phyloP scores from a whole-genome alignment of 1,140 invertebrate genomes.

The Brachionus sp. region DNA sequence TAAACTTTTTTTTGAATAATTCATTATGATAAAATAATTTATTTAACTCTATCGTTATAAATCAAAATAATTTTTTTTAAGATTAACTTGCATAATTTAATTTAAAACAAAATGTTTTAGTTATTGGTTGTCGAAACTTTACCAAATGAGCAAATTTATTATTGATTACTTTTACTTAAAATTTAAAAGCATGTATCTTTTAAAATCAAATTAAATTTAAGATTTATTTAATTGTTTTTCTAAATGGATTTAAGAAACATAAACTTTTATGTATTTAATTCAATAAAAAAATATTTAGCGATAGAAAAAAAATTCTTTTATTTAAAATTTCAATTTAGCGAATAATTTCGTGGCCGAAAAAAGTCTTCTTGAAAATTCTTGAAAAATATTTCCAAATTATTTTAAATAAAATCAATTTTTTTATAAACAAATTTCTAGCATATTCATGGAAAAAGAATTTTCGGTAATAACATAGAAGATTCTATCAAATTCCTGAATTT shows the following conservation, averaged over 20 bases:
- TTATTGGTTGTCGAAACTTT: too few species aligned
- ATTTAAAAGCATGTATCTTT: too few species aligned
- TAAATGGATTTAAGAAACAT: too few species aligned
- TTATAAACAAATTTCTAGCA: not conserved
- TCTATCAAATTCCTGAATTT: not conserved
- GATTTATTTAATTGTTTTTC: too few species aligned
- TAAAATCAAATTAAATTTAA: too few species aligned
- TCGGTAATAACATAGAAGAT: not conserved
- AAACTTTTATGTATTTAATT: too few species aligned
- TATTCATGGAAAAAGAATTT: not conserved
- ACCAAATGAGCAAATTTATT: too few species aligned
- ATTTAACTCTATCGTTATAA: not conserved
- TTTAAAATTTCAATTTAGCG: too few species aligned
- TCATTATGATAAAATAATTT: not conserved
- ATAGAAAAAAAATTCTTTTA: too few species aligned
- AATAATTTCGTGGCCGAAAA: too few species aligned
- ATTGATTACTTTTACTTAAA: not conserved
- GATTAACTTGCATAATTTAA: not conserved
- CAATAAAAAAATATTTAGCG: too few species aligned
- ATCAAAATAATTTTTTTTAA: not conserved
- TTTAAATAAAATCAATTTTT: not conserved
- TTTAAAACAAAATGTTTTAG: not conserved
- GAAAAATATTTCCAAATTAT: not conserved
- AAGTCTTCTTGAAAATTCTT: constrained; percentile 9
- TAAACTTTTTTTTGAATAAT: not conserved